These are phyloP conservation scores for Parthenolecanium corni DNA, from an alignment of 2,888 invertebrate genomes.

Conservation along the genomic window DNA sequence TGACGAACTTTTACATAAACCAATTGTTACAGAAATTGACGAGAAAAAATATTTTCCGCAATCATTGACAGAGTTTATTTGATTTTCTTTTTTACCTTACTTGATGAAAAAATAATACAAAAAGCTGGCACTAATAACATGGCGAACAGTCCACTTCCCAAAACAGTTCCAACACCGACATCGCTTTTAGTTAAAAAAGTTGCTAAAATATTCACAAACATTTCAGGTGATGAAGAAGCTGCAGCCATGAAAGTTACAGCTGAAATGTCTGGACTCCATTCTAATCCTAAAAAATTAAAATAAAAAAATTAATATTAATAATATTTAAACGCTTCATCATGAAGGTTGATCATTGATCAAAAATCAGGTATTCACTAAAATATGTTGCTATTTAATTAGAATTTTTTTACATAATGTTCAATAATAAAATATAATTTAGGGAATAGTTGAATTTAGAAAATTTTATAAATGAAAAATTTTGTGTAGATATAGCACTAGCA, in stretches of 20 bases:
- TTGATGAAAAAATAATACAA: slow-evolving; percentile 52
- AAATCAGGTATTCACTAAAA: too few relatives aligned
- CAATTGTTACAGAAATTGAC: too few relatives aligned
- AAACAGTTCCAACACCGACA: slow-evolving; percentile 62
- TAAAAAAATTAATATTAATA: too few relatives aligned
- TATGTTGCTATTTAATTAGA: too few relatives aligned
- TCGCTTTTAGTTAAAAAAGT: slow-evolving; percentile 67
- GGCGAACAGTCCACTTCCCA: slow-evolving; percentile 68
- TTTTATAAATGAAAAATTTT: too few relatives aligned
- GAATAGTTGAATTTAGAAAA: too few relatives aligned
- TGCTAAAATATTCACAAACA: slow-evolving; percentile 73
- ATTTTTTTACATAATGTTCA: too few relatives aligned
- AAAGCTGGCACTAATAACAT: slow-evolving; percentile 63
- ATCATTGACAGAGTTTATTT: slow-evolving; percentile 34
- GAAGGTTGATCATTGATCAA: too few relatives aligned
- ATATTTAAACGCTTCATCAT: too few relatives aligned
- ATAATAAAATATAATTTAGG: too few relatives aligned
- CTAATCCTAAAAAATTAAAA: slow-evolving; percentile 42
- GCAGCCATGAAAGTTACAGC: slow-evolving; percentile 87
- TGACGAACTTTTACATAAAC: too few relatives aligned
- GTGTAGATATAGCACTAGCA: too few relatives aligned
- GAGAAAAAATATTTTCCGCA: slow-evolving; percentile 61
- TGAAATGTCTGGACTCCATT: slow-evolving; percentile 64
- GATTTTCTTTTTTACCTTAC: slow-evolving; percentile 27
- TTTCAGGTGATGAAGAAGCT: slow-evolving; percentile 74